Base-by-base conservation (phyloP, 2,888 invertebrate species). In the Rutpela maculata region DNA sequence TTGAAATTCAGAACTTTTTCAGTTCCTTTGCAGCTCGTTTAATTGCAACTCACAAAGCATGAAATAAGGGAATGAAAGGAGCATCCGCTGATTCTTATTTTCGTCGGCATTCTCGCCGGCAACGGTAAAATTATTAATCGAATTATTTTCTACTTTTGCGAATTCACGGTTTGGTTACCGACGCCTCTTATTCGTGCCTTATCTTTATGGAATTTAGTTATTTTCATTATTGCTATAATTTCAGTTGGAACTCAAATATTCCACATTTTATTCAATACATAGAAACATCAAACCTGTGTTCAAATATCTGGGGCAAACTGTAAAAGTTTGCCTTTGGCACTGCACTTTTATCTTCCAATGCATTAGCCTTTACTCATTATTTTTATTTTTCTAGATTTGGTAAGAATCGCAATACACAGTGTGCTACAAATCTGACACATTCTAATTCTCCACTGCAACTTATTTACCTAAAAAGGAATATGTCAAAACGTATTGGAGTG, bases 41-140 rank as follows among this genome's bases (percentile, higher is more conserved):
- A 65, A 75, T 70, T 75, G 65, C 55, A 43, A 65, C 15, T 65
- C 65, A 57, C 65, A 56, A 57, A 65, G 75, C 70, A 65, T 65
- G 43, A 69, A 63, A 75, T 65, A 43, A 56, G 22, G 26, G 35
- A 35, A 31, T 65, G 65, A 70, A 60, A 75, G 56, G 70, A 70
- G 43, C 75, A 75, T 75, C 69, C 75, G 74, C 57, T 50, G 31
- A 63, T 26, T 43, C 59, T 12, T 60, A 66, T 57, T 56, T 70
- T 56, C 62, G 22, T 26, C 31, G 38, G 26, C 17, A 57, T 69
- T 57, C 69, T 57, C 56, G 57, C 59, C 19, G 31, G 69, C 35
- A 22, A 18, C 60, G 18, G 35, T 70, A 60, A 70, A 60, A 43
- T 70, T 70, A 43, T 70, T 70, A 70, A 70, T 60, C 38, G 18